phyloP scores from a whole-genome alignment of 2,888 invertebrate species.

The Apodemia duryi region DNA sequence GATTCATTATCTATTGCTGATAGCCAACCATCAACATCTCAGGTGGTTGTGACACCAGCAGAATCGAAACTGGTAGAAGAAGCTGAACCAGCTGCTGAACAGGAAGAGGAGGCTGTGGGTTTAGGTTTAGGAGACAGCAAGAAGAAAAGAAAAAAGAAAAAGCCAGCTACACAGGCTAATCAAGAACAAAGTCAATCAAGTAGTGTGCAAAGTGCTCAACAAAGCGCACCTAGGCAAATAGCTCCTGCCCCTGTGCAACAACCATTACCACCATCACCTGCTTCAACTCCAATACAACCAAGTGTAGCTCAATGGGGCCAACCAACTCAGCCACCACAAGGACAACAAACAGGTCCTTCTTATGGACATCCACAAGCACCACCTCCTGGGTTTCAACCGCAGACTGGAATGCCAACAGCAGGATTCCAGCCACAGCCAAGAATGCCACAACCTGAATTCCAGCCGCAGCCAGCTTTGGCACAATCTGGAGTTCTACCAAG shows the following conservation, averaged over 20 bases:
- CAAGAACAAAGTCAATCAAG: neutral
- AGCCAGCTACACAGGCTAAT: slow-evolving; percentile 23
- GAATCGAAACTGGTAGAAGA: slow-evolving; percentile 12
- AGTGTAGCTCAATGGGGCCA: neutral
- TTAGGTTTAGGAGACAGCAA: slow-evolving; percentile 31
- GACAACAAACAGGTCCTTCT: neutral
- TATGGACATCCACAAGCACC: neutral
- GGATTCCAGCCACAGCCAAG: neutral
- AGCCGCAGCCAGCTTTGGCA: neutral
- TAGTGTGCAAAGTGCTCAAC: neutral
- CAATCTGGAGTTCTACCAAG: no score
- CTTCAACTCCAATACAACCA: slow-evolving; percentile 7
- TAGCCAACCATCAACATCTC: slow-evolving; percentile 19
- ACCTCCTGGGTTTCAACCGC: neutral
- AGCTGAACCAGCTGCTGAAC: slow-evolving; percentile 25
- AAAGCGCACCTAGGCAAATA: neutral
- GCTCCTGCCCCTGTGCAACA: neutral
- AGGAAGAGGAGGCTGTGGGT: slow-evolving; percentile 32
- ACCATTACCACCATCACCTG: slow-evolving; percentile 10
- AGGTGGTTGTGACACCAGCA: slow-evolving; percentile 11
- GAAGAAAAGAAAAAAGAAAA: slow-evolving; percentile 41
- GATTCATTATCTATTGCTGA: slow-evolving; percentile 20
- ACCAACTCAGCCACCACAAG: neutral
- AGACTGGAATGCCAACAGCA: neutral
- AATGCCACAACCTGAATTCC: neutral